phyloP scores from a whole-genome alignment of 2,113 vertebrate genomes.

The Cyanocitta stelleri region DNA sequence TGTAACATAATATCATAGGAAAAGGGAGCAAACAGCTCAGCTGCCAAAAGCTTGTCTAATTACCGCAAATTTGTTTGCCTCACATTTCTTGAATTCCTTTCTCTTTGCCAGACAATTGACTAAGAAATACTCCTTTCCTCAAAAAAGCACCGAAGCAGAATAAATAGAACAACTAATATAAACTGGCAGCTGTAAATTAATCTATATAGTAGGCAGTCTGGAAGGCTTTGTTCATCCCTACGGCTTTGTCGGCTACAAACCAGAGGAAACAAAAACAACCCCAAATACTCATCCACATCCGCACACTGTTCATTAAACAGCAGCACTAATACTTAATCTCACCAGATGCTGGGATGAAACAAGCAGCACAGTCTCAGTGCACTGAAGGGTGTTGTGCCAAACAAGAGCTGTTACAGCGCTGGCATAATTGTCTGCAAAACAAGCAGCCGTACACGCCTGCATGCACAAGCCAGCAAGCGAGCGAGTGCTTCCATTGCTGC shows the following conservation, averaged over 20 bases:
- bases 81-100: constrained; percentile 43
- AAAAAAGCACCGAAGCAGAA: constrained; percentile 41
- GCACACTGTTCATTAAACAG: constrained; percentile 17
- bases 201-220: background rate
- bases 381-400: background rate
- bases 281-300: constrained; percentile 13
- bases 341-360: background rate
- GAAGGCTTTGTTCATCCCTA: constrained; percentile 14
- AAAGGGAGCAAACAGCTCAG: background rate
- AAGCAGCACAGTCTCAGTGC: background rate
- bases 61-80: constrained; percentile 6
- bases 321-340: constrained; percentile 17
- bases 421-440: background rate
- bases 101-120: constrained; percentile 21
- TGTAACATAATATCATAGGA: background rate
- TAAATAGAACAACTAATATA: constrained; percentile 54
- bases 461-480: background rate
- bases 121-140: constrained; percentile 35
- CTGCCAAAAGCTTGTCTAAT: constrained; percentile 23
- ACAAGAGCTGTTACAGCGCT: background rate
- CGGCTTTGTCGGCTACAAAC: background rate
- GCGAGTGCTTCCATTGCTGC: background rate
- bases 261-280: constrained; percentile 24
- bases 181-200: constrained; percentile 52
- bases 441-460: background rate